phyloP scores from a whole-genome alignment of 2,888 invertebrate genomes.

The Drosophila borborema region DNA sequence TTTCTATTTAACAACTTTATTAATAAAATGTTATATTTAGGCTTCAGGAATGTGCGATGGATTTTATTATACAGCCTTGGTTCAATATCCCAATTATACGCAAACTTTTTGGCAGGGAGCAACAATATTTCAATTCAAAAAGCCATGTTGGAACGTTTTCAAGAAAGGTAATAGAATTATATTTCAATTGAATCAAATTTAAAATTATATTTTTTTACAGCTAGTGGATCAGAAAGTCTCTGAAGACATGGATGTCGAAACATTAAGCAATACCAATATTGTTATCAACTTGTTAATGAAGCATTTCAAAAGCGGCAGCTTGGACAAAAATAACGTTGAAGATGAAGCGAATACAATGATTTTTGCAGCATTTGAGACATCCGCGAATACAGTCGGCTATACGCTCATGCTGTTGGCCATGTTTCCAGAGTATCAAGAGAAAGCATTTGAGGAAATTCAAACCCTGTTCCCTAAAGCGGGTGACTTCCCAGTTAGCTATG shows the following conservation, averaged over 20 bases:
- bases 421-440: conserved; percentile 26
- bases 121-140: conserved; percentile 5
- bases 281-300: conserved; percentile 13
- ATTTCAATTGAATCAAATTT: neutral
- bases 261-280: neutral
- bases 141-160: neutral
- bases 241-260: neutral
- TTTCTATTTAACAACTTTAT: neutral
- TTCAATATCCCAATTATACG: conserved; percentile 14
- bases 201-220: neutral
- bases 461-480: conserved; percentile 2
- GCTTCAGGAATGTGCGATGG: conserved; percentile 7
- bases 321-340: conserved; percentile 4
- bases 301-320: neutral
- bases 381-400: neutral
- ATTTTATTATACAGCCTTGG: conserved; percentile 10
- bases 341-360: conserved; percentile 11
- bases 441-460: conserved; percentile 18
- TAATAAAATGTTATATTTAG: neutral
- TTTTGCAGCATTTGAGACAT: conserved; percentile 23
- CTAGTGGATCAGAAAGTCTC: neutral
- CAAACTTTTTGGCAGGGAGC: conserved; percentile 10
- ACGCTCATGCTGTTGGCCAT: conserved; percentile 24
- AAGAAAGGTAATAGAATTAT: neutral
- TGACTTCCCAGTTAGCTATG: conserved; percentile 12